phyloP scores from a whole-genome alignment of 2,113 vertebrate genomes.

The Glaucomys volans region DNA sequence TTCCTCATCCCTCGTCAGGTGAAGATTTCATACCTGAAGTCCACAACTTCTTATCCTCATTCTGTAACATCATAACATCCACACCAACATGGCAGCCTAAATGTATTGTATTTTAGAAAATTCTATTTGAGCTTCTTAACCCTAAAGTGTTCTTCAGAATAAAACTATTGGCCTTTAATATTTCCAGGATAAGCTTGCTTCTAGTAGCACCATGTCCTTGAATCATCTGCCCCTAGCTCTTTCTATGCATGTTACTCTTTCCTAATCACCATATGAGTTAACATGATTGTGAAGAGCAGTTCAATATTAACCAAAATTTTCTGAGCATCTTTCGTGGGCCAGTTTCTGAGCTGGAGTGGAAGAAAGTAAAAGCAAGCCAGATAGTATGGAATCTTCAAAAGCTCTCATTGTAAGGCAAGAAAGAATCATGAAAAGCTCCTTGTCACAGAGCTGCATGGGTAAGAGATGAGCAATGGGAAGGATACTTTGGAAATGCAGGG shows the following conservation, averaged over 20 bases:
- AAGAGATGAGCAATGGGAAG: neutral
- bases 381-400: neutral
- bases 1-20: neutral
- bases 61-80: neutral
- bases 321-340: neutral
- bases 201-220: accelerated
- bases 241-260: neutral
- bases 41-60: neutral
- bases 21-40: neutral
- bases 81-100: neutral
- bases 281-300: neutral
- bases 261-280: neutral
- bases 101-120: neutral
- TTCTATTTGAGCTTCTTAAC: neutral
- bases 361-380: neutral
- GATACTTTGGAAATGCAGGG: too few species aligned
- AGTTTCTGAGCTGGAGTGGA: neutral
- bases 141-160: neutral
- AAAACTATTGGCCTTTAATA: neutral
- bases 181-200: neutral
- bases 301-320: neutral
- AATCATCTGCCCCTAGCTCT: neutral
- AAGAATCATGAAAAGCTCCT: accelerated
- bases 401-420: neutral
- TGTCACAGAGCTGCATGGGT: accelerated